phyloP scores from a whole-genome alignment of 2,888 invertebrate genomes.

The Cryptosula pallasiana region DNA sequence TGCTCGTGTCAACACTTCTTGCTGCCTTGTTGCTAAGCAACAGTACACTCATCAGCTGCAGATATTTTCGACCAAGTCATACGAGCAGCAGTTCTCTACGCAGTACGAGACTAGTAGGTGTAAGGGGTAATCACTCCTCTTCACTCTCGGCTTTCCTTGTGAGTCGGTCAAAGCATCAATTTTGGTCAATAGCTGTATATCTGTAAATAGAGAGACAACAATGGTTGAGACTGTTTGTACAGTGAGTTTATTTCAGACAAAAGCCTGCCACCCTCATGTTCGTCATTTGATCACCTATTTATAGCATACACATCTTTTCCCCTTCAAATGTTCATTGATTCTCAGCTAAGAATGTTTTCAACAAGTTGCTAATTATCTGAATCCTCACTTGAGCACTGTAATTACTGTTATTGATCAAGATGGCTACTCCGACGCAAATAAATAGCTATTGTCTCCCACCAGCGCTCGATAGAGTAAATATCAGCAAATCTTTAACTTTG shows the following conservation, averaged over 20 bases:
- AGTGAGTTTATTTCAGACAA: too few relatives aligned
- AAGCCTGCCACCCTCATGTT: background rate
- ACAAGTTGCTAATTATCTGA: background rate
- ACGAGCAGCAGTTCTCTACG: background rate
- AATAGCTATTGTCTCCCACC: background rate
- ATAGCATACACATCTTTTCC: background rate
- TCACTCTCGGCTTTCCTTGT: background rate
- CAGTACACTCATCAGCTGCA: background rate
- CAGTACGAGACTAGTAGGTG: background rate
- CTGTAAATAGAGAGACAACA: conserved; percentile 1
- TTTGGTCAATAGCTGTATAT: background rate
- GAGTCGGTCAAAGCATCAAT: background rate
- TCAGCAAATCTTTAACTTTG: background rate
- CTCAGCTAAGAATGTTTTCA: too few relatives aligned
- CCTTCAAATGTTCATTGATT: background rate
- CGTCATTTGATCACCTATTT: background rate
- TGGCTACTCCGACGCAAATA: background rate
- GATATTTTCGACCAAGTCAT: background rate
- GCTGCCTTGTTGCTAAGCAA: background rate
- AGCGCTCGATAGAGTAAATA: background rate
- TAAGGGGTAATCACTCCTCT: background rate
- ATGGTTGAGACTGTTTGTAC: background rate
- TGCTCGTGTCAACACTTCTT: background rate
- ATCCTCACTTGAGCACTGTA: background rate
- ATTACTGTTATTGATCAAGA: background rate